Evolutionary conservation across 2,797 vertebrate genomes (phyloP), one percentile per base, ranked within the genome.

Genomic region (Argentina silus): DNA sequence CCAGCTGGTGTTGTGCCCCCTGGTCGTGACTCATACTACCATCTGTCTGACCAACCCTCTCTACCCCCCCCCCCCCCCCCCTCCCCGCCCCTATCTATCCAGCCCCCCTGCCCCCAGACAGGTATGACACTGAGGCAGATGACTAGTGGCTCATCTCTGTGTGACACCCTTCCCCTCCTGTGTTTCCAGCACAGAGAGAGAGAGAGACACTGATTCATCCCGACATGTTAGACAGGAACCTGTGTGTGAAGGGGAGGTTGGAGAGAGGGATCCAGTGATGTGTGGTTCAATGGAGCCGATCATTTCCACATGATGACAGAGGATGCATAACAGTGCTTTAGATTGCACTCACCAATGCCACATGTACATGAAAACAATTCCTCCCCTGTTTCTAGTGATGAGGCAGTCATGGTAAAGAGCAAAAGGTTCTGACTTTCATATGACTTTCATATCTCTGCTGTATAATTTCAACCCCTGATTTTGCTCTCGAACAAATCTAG

Each of bases 1-100:
- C 90, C 92, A 94, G 91, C 92, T 92, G 89, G 83, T 92, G 83
- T 86, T 80, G 82, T 90, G 90, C 90, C 92, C 91, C 88, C 85
- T 86, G 89, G 92, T 92, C 88, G 84, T 87, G 92, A 85, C 84
- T 93, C 93, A 90, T 88, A 86, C 89, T 85, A 83, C 93, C 93
- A 90, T 94, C 93, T 92, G 91, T 93, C 88, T 12, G 55, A 69
- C 53, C 70, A 60, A 68, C 14, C 44, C 14, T 53, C 11, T 19
- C 47, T 60, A 47, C 23, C 2, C 69, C 56, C 43, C n/a, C 68
- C 42, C 17, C 10, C 14, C n/a, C 27, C 15, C 0, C 11, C 19
- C 17, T n/a, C 69, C 75, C 68, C 56, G 56, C 72, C 74, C 73
- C 63, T 63, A 73, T 68, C 56, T 21, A 59, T 47, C 15, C 55